Base-by-base conservation (phyloP, 2,888 invertebrate genomes). In the Dasypogon diadema region DNA sequence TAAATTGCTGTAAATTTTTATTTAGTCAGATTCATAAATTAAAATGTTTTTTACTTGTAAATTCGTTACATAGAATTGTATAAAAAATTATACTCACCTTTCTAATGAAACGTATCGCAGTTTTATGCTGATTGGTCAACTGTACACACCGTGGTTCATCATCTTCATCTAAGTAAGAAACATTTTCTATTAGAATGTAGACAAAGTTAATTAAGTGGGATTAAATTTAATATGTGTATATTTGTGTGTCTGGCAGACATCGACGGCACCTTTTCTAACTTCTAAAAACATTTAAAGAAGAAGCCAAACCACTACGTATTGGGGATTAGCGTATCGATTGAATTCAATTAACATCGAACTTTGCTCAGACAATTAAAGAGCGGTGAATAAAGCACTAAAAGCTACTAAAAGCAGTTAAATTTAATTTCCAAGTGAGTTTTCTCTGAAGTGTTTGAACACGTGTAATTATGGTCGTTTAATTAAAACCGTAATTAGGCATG, bases 41-140 rank as follows among this genome's bases (percentile, higher is more conserved):
- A n/a, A n/a, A n/a, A n/a, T n/a, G n/a, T n/a, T n/a, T n/a, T n/a
- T n/a, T n/a, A n/a, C n/a, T n/a, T n/a, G n/a, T n/a, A n/a, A n/a
- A n/a, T n/a, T n/a, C n/a, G n/a, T n/a, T n/a, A n/a, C n/a, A 18
- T 18, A 21, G 10, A 21, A 18, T 54, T 5, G 5, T 54, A 2
- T 10, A 54, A 5, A 18, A 42, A 42, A 6, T 1, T 12, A 48
- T 65, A 86, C 89, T 87, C 89, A 94, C 94, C 92, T 96, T 96
- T 87, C 97, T 89, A 85, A 97, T 92, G 80, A 95, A 94, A 84
- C 97, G 89, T 85, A 97, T 96, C 80, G 95, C 96, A 80, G 92
- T 92, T 88, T 96, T 96, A 86, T 97, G 95, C 83, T 91, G 92
- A 82, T 93, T 92, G 77, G 97, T 97, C 82, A 97, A 88, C 82